phyloP scores from a whole-genome alignment of 2,888 invertebrate species.

The Eudasyphora cyanicolor region DNA sequence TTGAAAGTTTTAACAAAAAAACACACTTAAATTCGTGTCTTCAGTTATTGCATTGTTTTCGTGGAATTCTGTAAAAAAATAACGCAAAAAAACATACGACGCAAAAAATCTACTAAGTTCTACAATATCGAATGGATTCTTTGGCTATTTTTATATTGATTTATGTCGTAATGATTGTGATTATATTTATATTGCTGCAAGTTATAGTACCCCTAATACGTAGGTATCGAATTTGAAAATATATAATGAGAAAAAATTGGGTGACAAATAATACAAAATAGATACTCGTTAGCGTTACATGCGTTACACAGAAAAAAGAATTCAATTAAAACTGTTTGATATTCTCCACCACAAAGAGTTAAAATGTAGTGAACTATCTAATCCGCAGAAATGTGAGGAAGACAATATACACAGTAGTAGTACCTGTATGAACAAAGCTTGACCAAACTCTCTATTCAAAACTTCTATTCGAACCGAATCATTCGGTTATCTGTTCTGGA shows the following conservation, averaged over 20 bases:
- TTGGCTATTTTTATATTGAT: constrained; percentile 55
- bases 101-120: neutral
- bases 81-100: neutral
- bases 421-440: too few species aligned
- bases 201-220: constrained; percentile 46
- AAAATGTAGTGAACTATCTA: too few species aligned
- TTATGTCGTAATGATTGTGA: constrained; percentile 53
- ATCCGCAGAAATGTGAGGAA: too few species aligned
- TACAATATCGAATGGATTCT: constrained; percentile 46
- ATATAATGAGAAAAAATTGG: neutral
- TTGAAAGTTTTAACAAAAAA: neutral
- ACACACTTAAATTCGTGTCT: constrained; percentile 25
- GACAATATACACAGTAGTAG: too few species aligned
- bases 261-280: neutral
- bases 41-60: constrained; percentile 11
- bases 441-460: too few species aligned
- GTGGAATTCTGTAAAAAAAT: neutral
- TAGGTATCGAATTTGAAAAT: constrained; percentile 34
- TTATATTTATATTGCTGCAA: constrained; percentile 57
- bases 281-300: too few species aligned
- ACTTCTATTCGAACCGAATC: too few species aligned
- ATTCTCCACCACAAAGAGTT: too few species aligned
- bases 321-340: too few species aligned
- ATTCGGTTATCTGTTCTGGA: too few species aligned
- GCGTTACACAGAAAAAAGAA: too few species aligned